Base-by-base conservation (phyloP, 1,140 invertebrate species). In the Saccostrea cuccullata region DNA sequence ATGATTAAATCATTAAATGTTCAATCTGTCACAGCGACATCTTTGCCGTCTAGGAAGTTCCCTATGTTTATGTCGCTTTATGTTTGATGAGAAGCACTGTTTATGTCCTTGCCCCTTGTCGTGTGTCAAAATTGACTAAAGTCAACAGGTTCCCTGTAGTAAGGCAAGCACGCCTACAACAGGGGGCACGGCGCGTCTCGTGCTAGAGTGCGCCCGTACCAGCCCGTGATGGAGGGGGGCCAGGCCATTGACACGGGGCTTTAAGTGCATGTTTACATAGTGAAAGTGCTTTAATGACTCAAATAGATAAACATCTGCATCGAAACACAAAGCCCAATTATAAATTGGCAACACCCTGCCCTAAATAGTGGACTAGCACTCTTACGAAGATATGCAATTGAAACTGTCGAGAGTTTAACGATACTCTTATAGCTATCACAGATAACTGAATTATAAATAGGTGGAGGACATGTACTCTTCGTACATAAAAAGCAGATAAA, bases 11-110 rank as follows among this genome's bases (percentile, higher is more conserved):
- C 70, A 36, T 77, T 77, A 0, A 67, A 77, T 77, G 70, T 77
- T 77, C 70, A 77, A 36, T 8, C 70, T 77, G 70, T 77, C 70
- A 77, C 15, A 77, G 26, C 26, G 70, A 77, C 26, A 77, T 77
- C 15, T 77, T 26, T 77, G 23, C 23, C 30, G 17, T 20, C 58
- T 17, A 77, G 23, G 30, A 30, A 26, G 23, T 13, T 77, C 70
- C 30, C 9, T 30, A 77, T 23, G 23, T 64, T 64, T 67, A n/a
- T 67, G 60, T 67, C 23, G 2, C 15, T 36, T 30, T 77, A 26
- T 77, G 11, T 77, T 77, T 8, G 70, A 77, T 77, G 23, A 15
- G 70, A 0, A 36, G 5, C 15, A 77, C 11, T 77, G 13, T 13
- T 77, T 77, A 11, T 77, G 23, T 36, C 8, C 26, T 36, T 77